Evolutionary conservation across 30 jellyfish, hydroid and myxozoan species (phyloP).

Genomic region (Turritopsis dohrnii): DNA sequence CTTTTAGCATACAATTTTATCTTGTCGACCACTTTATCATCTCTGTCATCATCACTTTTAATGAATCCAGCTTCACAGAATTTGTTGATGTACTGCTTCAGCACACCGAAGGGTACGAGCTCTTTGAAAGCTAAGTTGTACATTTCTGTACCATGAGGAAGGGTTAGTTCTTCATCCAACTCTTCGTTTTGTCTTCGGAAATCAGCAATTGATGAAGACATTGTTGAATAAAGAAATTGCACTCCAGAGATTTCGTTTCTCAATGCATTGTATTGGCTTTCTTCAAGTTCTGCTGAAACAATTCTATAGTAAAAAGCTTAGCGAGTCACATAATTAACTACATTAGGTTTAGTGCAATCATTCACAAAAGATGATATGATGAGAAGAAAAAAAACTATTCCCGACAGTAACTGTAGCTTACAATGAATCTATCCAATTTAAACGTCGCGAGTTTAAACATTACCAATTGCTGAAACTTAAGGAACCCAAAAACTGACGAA

Average conservation of each 20-base stretch:
- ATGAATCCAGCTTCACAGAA: conserved; percentile 1
- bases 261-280: background rate
- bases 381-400: background rate
- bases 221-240: background rate
- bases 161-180: background rate
- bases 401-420: background rate
- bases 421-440: too few species aligned
- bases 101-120: background rate
- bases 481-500: too few species aligned
- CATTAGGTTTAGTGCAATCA: background rate
- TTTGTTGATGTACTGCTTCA: background rate
- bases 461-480: too few species aligned
- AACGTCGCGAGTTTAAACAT: too few species aligned
- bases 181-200: conserved; percentile 11
- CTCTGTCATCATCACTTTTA: background rate
- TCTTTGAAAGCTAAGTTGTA: background rate
- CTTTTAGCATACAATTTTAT: background rate
- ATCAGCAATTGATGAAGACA: background rate
- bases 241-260: background rate
- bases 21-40: background rate
- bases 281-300: background rate
- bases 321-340: background rate
- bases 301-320: background rate
- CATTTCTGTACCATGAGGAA: background rate
- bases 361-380: background rate